Conservation (phyloP, 1,140 invertebrate genomes). For the Neelides sp. region DNA sequence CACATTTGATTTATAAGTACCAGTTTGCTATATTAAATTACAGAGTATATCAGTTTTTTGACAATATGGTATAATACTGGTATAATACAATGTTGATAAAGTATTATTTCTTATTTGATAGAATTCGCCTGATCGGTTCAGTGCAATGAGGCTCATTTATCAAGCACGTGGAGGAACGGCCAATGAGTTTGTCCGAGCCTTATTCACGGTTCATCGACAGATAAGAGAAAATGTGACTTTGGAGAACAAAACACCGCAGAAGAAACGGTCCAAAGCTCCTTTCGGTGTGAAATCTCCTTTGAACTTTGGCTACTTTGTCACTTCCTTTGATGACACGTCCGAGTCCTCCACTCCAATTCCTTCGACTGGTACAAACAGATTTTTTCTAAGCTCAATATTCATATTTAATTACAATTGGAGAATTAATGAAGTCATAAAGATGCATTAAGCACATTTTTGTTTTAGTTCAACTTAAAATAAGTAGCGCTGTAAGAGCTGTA, state of each 20-base stretch:
- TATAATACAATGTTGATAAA: not conserved
- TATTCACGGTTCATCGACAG: constrained; percentile 32
- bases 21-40: too few relatives aligned
- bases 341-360: too few relatives aligned
- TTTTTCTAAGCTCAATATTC: too few relatives aligned
- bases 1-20: not conserved
- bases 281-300: too few relatives aligned
- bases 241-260: not conserved
- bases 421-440: too few relatives aligned
- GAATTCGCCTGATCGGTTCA: constrained; percentile 32
- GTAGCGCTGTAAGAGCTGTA: too few relatives aligned
- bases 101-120: constrained; percentile 9
- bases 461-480: too few relatives aligned
- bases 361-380: too few relatives aligned
- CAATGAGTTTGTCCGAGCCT: constrained; percentile 33
- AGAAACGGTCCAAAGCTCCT: not conserved
- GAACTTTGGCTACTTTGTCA: too few relatives aligned
- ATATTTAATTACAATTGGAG: too few relatives aligned
- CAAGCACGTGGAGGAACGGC: constrained; percentile 33
- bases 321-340: too few relatives aligned
- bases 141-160: constrained; percentile 32
- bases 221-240: constrained; percentile 10
- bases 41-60: not conserved
- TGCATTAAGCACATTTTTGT: too few relatives aligned
- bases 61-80: not conserved